Percentiles rank a stretch among this genome's conserved stretches.
Conservation (phyloP, 2,888 invertebrate genomes). For the Drosophila atroscutellata region DNA sequence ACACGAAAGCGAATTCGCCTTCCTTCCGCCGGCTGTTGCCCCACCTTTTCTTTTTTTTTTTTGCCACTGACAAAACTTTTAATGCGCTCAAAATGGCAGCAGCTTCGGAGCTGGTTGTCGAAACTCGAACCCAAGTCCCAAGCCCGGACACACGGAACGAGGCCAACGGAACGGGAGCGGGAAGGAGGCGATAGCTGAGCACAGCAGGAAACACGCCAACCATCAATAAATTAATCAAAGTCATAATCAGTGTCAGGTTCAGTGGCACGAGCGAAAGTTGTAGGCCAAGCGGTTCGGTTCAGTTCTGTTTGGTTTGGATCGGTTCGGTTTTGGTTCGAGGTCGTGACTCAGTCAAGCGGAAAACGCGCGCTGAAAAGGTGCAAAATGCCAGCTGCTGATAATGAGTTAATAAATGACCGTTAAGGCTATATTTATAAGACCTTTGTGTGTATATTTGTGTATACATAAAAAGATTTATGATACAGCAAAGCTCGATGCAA, state of each 20-base stretch:
- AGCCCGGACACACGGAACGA: constrained; percentile 9
- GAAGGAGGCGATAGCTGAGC: constrained; percentile 18
- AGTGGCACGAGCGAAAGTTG: constrained; percentile 68
- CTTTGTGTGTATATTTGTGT: neutral
- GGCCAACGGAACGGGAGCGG: neutral
- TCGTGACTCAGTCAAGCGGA: constrained; percentile 53
- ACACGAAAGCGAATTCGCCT: constrained; percentile 49
- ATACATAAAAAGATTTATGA: constrained; percentile 34
- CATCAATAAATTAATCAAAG: constrained; percentile 84
- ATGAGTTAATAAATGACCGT: constrained; percentile 76
- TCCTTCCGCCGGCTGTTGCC: neutral
- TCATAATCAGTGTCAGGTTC: constrained; percentile 81
- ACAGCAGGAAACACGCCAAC: constrained; percentile 81
- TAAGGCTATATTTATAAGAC: constrained; percentile 64
- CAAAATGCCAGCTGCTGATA: constrained; percentile 70
- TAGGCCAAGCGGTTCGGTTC: constrained; percentile 40
- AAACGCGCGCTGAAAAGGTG: constrained; percentile 68
- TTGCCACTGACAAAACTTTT: constrained; percentile 46
- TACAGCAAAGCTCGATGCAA: constrained; percentile 23
- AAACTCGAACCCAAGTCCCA: neutral
- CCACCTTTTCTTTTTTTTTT: neutral
- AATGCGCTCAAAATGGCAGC: constrained; percentile 56
- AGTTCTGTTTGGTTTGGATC: neutral
- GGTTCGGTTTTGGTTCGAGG: constrained; percentile 14
- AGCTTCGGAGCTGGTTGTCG: constrained; percentile 14